Evolutionary conservation across 2,888 invertebrate species (phyloP).

Genomic region (Prenolepis imparis): DNA sequence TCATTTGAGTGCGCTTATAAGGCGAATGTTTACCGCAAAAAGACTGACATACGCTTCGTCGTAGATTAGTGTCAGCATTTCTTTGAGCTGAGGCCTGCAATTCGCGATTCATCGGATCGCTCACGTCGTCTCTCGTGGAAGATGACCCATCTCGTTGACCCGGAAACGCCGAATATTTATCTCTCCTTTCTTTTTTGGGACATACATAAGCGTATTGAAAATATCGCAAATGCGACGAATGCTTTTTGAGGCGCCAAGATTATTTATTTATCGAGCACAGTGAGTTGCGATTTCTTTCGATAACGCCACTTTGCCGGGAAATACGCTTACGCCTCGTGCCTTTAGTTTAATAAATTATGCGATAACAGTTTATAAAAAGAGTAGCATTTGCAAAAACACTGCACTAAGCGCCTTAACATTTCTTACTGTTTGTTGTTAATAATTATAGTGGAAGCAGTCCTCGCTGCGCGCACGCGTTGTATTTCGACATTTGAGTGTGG

Average conservation of each 20-base stretch:
- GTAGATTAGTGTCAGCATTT: slow-evolving; percentile 41
- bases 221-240: background rate
- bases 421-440: slow-evolving; percentile 25
- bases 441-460: slow-evolving; percentile 12
- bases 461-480: background rate
- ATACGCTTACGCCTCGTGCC: slow-evolving; percentile 5
- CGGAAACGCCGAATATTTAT: slow-evolving; percentile 15
- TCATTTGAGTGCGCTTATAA: slow-evolving; percentile 23
- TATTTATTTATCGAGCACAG: slow-evolving; percentile 22
- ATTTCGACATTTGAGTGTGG: slow-evolving; percentile 9
- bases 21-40: slow-evolving; percentile 36
- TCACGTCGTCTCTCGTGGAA: slow-evolving; percentile 1
- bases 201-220: background rate
- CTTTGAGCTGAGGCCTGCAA: slow-evolving; percentile 21
- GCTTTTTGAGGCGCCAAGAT: slow-evolving; percentile 22
- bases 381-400: slow-evolving; percentile 21
- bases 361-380: slow-evolving; percentile 14
- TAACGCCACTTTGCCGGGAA: background rate
- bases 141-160: slow-evolving; percentile 47
- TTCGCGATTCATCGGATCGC: slow-evolving; percentile 28
- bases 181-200: background rate
- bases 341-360: slow-evolving; percentile 39
- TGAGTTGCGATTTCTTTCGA: slow-evolving; percentile 16
- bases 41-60: slow-evolving; percentile 4
- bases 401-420: slow-evolving; percentile 36